These are phyloP conservation scores for Leptopilina drosophilae DNA, from an alignment of 2,888 invertebrate species.

Conservation along the genomic window DNA sequence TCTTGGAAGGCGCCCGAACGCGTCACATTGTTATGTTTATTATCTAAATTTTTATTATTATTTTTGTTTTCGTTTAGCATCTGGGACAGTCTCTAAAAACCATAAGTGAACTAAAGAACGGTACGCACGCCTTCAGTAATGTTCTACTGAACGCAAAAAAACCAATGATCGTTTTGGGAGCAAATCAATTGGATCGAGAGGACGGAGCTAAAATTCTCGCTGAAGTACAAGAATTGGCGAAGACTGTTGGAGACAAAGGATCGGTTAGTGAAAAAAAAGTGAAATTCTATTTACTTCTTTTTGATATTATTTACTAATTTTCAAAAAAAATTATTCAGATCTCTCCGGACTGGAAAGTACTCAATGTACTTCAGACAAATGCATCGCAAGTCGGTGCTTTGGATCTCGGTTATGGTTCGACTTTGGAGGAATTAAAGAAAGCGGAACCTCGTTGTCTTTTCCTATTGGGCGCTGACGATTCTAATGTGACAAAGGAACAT, in stretches of 20 bases:
- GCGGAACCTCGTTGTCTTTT: conserved; percentile 89
- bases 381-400: conserved; percentile 96
- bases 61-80: conserved; percentile 79
- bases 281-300: too few relatives aligned
- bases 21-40: conserved; percentile 23
- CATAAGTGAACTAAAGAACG: conserved; percentile 86
- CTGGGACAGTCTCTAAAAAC: conserved; percentile 88
- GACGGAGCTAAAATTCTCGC: conserved; percentile 89
- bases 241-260: conserved; percentile 79
- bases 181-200: conserved; percentile 86
- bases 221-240: conserved; percentile 85
- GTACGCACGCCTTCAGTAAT: conserved; percentile 84
- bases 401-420: conserved; percentile 94
- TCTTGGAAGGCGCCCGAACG: too few relatives aligned
- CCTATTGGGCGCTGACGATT: conserved; percentile 96
- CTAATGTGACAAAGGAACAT: conserved; percentile 85
- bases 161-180: conserved; percentile 94
- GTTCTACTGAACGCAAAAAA: conserved; percentile 87
- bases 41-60: conserved; percentile 35
- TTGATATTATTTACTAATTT: background rate
- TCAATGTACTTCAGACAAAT: conserved; percentile 96
- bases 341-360: conserved; percentile 84
- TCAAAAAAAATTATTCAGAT: conserved; percentile 61
- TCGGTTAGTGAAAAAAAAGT: conserved; percentile 73
- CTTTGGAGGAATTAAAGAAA: conserved; percentile 80